Base-by-base conservation (phyloP, 2,797 vertebrate species). In the Chanos chanos region DNA sequence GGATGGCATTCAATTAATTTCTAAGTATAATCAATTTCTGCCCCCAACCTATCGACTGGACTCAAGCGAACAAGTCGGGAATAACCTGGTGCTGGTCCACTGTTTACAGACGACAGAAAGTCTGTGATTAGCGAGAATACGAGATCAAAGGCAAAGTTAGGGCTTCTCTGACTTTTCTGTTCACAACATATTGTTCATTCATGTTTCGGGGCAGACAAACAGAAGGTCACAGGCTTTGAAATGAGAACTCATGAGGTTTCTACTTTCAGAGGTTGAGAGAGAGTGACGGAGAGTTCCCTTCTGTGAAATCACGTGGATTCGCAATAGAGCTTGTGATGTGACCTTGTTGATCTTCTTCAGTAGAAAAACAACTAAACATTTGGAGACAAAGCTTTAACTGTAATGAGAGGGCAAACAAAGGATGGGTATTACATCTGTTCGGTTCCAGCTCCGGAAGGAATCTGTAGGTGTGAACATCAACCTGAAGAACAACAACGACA, bases 161-260 rank as follows among this genome's bases (percentile, higher is more conserved):
- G 36, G 30, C 21, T 25, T 64, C 50, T 51, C 27, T 13, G 7
- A 12, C 60, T 56, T 64, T 18, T 19, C 43, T 2, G 27, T 30
- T 49, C 50, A 59, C n/a, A 58, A 28, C n/a, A 39, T 24, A 61
- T 53, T 28, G 34, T 18, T 61, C 48, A 56, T 53, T 58, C 12
- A 50, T 37, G 62, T 56, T 66, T 37, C 44, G 40, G 10, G 27
- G 24, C 45, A 57, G 57, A 65, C 62, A 73, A 64, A 56, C 61
- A 63, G 60, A 63, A 69, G 66, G 71, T 69, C 66, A 69, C 47
- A 61, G 62, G 48, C 21, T 58, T 61, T 52, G 66, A 57, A 65
- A n/a, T 62, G 69, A 48, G 27, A 68, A 57, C 68, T 40, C 61
- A 64, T 31, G 19, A 49, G 33, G 55, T 57, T 40, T 28, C 34